These are phyloP conservation scores for Zosterops hypoxanthus DNA, from an alignment of 2,113 vertebrate genomes.

Conservation along the genomic window DNA sequence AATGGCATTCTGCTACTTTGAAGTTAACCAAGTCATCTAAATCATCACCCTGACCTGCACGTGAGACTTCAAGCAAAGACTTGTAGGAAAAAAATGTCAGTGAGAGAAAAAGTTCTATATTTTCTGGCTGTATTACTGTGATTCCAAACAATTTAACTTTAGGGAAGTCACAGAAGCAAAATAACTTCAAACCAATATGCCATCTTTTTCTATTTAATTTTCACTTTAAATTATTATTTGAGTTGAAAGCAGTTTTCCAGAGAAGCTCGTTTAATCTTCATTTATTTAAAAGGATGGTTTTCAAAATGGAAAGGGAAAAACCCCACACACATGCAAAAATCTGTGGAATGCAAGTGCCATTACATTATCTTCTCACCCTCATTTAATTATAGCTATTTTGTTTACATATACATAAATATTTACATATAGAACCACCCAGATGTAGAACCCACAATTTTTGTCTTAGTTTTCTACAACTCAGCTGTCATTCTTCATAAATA, in stretches of 20 bases:
- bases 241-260: background rate
- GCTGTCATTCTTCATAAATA: background rate
- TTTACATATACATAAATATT: background rate
- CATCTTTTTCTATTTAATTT: background rate
- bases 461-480: background rate
- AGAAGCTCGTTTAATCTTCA: background rate
- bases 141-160: background rate
- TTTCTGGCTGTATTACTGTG: background rate
- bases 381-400: background rate
- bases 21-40: background rate
- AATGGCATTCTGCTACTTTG: background rate
- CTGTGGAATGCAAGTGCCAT: background rate
- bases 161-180: background rate
- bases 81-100: background rate
- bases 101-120: background rate
- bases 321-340: background rate
- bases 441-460: background rate
- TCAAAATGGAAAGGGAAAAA: background rate
- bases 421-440: background rate
- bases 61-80: background rate
- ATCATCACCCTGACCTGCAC: background rate
- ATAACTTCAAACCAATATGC: background rate
- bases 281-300: background rate
- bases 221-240: background rate
- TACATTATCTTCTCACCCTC: background rate